Percentiles rank a stretch among this genome's conserved stretches.
Conservation (phyloP, 1,140 invertebrate genomes). For the Glossosoma conforme region DNA sequence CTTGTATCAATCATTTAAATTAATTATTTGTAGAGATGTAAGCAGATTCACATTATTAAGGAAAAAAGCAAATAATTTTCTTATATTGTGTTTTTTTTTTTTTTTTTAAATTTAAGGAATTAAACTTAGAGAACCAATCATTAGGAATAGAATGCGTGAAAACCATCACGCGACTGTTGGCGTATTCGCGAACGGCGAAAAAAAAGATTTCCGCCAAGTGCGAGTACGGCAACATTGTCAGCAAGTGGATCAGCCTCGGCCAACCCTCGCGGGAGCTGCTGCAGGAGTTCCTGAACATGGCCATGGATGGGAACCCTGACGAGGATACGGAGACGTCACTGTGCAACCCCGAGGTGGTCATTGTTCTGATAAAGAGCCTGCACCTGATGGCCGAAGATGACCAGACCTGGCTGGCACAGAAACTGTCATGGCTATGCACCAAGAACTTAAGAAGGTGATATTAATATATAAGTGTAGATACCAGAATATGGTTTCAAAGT, state of each 20-base stretch:
- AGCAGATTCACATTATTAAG: no score
- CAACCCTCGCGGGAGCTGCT: conserved; percentile 37
- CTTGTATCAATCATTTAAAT: no score
- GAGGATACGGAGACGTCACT: conserved; percentile 18
- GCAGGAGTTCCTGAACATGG: conserved; percentile 40
- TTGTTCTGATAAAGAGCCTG: conserved; percentile 30
- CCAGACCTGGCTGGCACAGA: conserved; percentile 41
- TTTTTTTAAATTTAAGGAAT: conserved; percentile 19
- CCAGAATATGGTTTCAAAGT: background rate
- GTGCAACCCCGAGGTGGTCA: conserved; percentile 35
- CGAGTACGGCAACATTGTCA: conserved; percentile 23
- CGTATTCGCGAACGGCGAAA: conserved; percentile 19
- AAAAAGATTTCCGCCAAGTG: conserved; percentile 18
- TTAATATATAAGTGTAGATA: conserved; percentile 1
- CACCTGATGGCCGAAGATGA: conserved; percentile 38
- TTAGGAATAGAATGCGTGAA: conserved; percentile 35
- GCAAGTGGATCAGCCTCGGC: conserved; percentile 32
- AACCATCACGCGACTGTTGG: conserved; percentile 30
- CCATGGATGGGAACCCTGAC: conserved; percentile 37
- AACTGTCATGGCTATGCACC: conserved; percentile 42
- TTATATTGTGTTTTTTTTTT: no score
- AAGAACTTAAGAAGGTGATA: conserved; percentile 43
- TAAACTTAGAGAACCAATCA: conserved; percentile 29
- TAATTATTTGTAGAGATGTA: no score
- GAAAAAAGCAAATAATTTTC: no score